These are phyloP conservation scores for Galeopterus variegatus DNA, from an alignment of 2,113 vertebrate species.

Conservation along the genomic window DNA sequence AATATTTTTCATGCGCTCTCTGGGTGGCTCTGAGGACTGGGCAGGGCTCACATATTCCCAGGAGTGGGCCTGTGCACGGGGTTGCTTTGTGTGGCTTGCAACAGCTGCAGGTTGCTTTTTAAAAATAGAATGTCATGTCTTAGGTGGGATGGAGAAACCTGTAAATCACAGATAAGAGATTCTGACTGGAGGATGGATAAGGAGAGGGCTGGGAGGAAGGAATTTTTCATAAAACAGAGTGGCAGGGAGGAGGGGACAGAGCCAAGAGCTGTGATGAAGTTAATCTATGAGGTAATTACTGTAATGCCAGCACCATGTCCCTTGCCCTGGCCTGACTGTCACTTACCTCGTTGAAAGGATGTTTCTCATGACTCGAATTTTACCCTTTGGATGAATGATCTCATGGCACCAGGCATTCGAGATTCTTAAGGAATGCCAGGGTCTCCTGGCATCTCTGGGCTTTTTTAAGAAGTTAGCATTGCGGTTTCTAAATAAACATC, in stretches of 20 bases:
- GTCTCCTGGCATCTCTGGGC: background rate
- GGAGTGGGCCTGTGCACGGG: background rate
- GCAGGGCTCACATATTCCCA: background rate
- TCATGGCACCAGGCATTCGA: background rate
- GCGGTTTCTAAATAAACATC: background rate
- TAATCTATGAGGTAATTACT: background rate
- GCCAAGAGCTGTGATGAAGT: background rate
- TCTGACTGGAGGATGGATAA: background rate
- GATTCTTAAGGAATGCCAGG: background rate
- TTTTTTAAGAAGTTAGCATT: background rate
- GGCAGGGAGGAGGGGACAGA: background rate
- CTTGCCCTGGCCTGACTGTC: background rate
- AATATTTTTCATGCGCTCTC: no score
- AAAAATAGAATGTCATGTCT: background rate
- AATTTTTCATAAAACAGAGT: background rate
- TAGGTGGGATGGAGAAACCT: background rate
- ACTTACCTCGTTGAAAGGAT: background rate
- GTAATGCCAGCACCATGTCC: background rate
- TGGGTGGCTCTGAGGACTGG: fast-evolving
- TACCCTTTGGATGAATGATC: background rate
- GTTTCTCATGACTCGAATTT: no score
- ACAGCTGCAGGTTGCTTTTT: background rate
- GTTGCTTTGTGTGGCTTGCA: background rate
- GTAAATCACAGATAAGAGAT: background rate
- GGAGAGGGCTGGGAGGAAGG: background rate